Base-by-base conservation (phyloP, 2,797 vertebrate genomes). In the Salmo trutta region DNA sequence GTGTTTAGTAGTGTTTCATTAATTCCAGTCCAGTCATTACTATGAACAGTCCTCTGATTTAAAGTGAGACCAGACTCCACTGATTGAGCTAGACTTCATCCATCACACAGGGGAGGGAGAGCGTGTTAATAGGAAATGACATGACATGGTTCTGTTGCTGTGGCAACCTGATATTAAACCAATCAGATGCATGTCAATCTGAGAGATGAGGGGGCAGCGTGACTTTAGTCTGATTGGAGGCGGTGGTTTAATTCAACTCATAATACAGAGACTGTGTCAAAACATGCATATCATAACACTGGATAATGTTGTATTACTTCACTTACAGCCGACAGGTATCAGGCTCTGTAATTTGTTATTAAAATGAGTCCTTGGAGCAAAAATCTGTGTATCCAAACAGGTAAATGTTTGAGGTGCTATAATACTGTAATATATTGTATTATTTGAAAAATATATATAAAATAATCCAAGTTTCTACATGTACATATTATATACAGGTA, bases 101-200 rank as follows among this genome's bases (percentile, higher is more conserved):
- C 86, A 88, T 88, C 87, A 88, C 89, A 88, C 88, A 82, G 56
- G 83, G 79, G 90, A 87, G 83, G 79, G 90, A 87, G 77, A 80
- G 31, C 36, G 71, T 75, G 83, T 76, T 83, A 84, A 86, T 88
- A 12, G 12, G 24, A 66, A 89, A 91, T 91, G 89, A 91, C 89
- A 91, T n/a, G 56, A 24, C 59, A 24, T 24, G 8, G 59, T 12
- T 24, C n/a, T 24, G 86, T 71, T 10, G 36, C 56, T 41, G n/a
- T 74, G 19, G n/a, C 56, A 27, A 16, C 8, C 56, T 33, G 36
- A 56, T 56, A 41, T 47, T 21, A 21, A 71, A 47, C 36, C 69
- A 67, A 67, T 67, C 65, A 29, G 36, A 41, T 47, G 41, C 41
- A n/a, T 51, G n/a, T 71, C 36, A 47, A 51, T 51, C 36, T 51